Evolutionary conservation across 2,113 vertebrate species (phyloP), one percentile per base, ranked within the genome.

Genomic region (Prinia subflava): DNA sequence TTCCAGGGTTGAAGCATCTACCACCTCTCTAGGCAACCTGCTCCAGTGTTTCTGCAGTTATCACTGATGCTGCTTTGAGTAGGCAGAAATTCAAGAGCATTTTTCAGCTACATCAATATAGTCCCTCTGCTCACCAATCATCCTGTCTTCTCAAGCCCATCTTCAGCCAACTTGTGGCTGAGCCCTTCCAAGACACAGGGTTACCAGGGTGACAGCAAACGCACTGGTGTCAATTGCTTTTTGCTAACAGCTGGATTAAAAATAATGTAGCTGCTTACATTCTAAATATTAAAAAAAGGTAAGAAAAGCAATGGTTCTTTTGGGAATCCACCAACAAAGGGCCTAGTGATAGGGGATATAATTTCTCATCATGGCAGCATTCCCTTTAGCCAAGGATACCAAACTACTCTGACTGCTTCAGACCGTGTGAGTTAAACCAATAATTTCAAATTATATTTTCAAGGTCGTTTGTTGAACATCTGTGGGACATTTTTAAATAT

Each of bases 251-350:
- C 44, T 52, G 28, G 50, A 73, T 85, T 76, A 62, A 82, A 82
- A 22, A 64, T 70, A 75, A 47, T 1, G 0, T 42, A 57, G n/a
- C 4, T 0, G 0, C 24, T 73, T 28, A 69, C 13, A 10, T 62
- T 92, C 59, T 68, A 27, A 67, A 68, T 74, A 71, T 55, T 55
- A 13, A 59, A 77, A 77, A 76, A 52, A 22, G 37, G 6, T 37
- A 59, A 76, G 24, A 35, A 68, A 59, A 59, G 1, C 14, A 59
- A 77, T 27, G 27, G 7, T 44, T 89, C n/a, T 77, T 63, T 23
- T 27, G 27, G 44, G 27, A 91, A 78, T n/a, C 47, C 65, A 82
- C 21, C n/a, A 73, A 42, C 6, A n/a, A 77, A 85, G 27, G 4
- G 3, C 30, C 49, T 47, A n/a, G 28, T 19, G 24, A 60, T 22